Evolutionary conservation across 2,113 vertebrate genomes (phyloP), one percentile per base, ranked within the genome.

Genomic region (Etheostoma spectabile): DNA sequence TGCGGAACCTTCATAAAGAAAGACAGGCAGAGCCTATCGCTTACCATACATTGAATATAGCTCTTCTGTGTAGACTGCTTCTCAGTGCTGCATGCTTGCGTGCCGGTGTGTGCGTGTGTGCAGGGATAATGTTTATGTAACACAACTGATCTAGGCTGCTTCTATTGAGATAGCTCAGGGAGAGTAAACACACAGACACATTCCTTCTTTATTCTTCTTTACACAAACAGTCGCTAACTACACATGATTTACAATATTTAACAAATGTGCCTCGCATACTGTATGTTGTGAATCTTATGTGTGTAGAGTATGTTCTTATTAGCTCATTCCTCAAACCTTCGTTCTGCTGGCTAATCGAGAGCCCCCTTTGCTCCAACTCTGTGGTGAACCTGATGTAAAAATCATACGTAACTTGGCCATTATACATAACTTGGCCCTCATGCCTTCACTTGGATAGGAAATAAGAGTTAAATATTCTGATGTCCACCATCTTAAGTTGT

Each of bases 11-110:
- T 83, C 85, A 88, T 77, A 77, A 56, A 82, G 82, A 61, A 62
- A 86, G 79, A 85, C 77, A 68, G 77, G 60, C 72, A 8, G 6
- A 38, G 33, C 15, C 68, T 88, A 65, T 90, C 86, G 16, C 53
- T 93, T 90, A 86, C 85, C 77, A 89, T 91, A 87, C 80, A 74
- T 89, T 87, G 11, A 82, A 84, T 89, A 70, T 90, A 89, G 87
- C 86, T 82, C 82, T 88, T 86, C 90, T 76, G 45, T 73, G 86
- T 90, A 86, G 74, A 33, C 48, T 24, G 8, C 59, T 87, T 91
- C 76, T 66, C 30, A 57, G 86, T 89, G 83, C 22, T 52, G 3
- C 16, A 52, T 61, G 45, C 27, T 5, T 71, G 1, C 5, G 15
- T n/a, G 2, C 19, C 2, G 35, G 16, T 13, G 4, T 51, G 1